Evolutionary conservation across 2,888 invertebrate species (phyloP).

Genomic region (Callyntrura sp.): DNA sequence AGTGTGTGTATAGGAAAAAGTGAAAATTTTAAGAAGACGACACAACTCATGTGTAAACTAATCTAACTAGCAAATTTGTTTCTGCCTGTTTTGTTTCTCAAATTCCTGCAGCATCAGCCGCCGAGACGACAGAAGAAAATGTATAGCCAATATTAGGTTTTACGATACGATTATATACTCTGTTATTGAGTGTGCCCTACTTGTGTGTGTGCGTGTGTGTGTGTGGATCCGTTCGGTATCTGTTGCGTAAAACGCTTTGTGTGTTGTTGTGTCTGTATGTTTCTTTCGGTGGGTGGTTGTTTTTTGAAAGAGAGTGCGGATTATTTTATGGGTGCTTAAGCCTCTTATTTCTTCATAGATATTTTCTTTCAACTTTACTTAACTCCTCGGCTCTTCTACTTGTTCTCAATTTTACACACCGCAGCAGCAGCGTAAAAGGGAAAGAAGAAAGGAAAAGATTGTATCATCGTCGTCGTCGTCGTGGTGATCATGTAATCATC

Average conservation of each 20-base stretch:
- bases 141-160: conserved; percentile 59
- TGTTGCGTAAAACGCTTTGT: conserved; percentile 51
- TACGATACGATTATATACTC: conserved; percentile 65
- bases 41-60: conserved; percentile 48
- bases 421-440: not conserved
- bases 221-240: not conserved
- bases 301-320: conserved; percentile 59
- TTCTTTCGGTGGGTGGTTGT: conserved; percentile 14
- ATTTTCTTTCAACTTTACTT: conserved; percentile 60
- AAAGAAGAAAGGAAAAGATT: conserved; percentile 41
- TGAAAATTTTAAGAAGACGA: conserved; percentile 59
- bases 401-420: conserved; percentile 23
- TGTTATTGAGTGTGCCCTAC: not conserved
- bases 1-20: conserved; percentile 38
- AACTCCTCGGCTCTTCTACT: conserved; percentile 17
- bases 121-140: not conserved
- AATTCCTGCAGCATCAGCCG: not conserved
- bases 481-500: conserved; percentile 20
- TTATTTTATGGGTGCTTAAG: conserved; percentile 76
- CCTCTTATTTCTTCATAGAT: conserved; percentile 72
- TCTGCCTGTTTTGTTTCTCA: not conserved
- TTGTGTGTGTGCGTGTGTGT: not conserved
- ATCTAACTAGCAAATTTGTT: conserved; percentile 58
- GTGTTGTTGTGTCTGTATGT: conserved; percentile 21
- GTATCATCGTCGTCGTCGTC: not conserved